Conservation (phyloP, 37 sponge, comb jelly and placozoan species). For the Haliclona indistincta region DNA sequence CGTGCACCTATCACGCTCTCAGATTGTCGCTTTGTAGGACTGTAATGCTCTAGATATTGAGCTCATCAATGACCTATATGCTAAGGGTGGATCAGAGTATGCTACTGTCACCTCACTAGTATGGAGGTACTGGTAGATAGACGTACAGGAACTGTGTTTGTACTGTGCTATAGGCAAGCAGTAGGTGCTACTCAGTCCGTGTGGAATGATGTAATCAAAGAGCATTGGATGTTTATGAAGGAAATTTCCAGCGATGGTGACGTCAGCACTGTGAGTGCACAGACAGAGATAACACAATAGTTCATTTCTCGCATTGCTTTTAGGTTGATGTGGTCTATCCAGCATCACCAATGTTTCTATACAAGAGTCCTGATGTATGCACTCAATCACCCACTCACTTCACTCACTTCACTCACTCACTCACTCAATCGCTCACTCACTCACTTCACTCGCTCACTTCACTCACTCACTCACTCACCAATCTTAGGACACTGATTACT, state of each 20-base stretch:
- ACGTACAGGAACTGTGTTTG: not conserved
- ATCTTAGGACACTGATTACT: too few species aligned
- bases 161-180: conserved; percentile 43
- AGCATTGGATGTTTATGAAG: conserved; percentile 75
- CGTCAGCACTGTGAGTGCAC: conserved; percentile 63
- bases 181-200: conserved; percentile 59
- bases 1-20: too few species aligned
- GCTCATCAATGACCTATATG: conserved; percentile 12
- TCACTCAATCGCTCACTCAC: too few species aligned
- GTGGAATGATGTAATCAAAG: conserved; percentile 49
- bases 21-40: not conserved
- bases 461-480: too few species aligned
- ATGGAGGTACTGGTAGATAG: conserved; percentile 50
- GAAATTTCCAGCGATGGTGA: conserved; percentile 86
- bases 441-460: too few species aligned
- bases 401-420: not conserved
- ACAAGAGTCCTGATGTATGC: conserved; percentile 11
- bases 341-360: conserved; percentile 67
- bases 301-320: not conserved
- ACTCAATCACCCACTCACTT: not conserved
- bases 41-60: conserved; percentile 31
- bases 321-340: conserved; percentile 81
- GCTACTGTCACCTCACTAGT: conserved; percentile 61
- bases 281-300: not conserved
- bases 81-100: conserved; percentile 62